phyloP scores from a whole-genome alignment of 2,113 vertebrate genomes.

The Lophura nycthemera region DNA sequence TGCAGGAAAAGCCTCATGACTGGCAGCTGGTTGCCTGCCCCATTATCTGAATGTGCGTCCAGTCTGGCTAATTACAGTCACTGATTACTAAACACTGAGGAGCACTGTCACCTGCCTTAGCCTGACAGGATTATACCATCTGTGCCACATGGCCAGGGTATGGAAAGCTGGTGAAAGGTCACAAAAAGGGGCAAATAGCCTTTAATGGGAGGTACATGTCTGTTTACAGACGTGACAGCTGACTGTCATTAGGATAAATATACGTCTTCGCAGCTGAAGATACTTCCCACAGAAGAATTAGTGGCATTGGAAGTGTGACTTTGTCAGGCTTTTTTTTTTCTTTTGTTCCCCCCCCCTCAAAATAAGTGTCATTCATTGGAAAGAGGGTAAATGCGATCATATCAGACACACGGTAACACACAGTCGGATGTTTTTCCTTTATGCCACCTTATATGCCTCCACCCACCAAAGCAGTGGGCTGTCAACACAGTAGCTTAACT shows the following conservation, averaged over 20 bases:
- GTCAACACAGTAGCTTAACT: not conserved
- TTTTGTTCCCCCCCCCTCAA: not conserved
- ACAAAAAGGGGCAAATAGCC: slow-evolving; percentile 75
- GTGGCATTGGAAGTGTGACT: not conserved
- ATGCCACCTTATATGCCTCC: not conserved
- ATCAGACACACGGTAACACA: not conserved
- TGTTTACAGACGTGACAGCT: slow-evolving; percentile 83
- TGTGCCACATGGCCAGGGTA: slow-evolving; percentile 85
- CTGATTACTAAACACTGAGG: slow-evolving; percentile 87
- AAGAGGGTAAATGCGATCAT: not conserved
- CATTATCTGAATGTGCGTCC: slow-evolving; percentile 82
- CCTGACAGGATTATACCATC: slow-evolving; percentile 89
- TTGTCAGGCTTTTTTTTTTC: not conserved
- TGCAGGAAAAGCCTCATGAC: slow-evolving; percentile 76
- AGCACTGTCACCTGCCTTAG: slow-evolving; percentile 86
- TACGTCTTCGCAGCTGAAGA: slow-evolving; percentile 64
- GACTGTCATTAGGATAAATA: slow-evolving; percentile 73
- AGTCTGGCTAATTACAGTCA: slow-evolving; percentile 90
- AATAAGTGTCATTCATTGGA: not conserved
- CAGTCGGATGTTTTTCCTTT: not conserved
- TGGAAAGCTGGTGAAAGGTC: slow-evolving; percentile 77
- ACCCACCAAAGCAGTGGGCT: not conserved
- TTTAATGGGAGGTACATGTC: slow-evolving; percentile 80
- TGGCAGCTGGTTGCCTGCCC: slow-evolving; percentile 88
- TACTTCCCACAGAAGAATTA: slow-evolving; percentile 59